Evolutionary conservation across 2,797 vertebrate genomes (phyloP), one percentile per base, ranked within the genome.

Genomic region (Pantherophis alleghaniensis): DNA sequence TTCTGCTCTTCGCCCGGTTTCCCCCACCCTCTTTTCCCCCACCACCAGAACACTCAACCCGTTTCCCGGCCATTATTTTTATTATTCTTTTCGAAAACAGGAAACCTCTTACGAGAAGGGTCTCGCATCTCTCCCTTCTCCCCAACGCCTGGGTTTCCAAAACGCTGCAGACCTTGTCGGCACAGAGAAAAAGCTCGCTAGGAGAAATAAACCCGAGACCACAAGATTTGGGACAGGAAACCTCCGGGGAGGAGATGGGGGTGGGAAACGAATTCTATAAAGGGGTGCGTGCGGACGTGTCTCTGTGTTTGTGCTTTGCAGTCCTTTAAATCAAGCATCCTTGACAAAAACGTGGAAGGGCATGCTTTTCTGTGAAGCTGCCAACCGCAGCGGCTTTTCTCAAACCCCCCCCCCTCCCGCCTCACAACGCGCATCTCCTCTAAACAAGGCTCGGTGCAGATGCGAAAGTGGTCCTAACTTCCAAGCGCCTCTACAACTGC

Each of bases 91-190:
- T 79, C 10, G 20, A 47, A 83, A 83, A 22, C 20, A 12, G 20
- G 4, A 89, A 53, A n/a, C 6, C 53, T 61, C 57, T 13, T 7
- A 32, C 51, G 28, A 92, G 11, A 69, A 69, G 5, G n/a, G 63
- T 32, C 26, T 74, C 13, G 3, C 59, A 7, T 66, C 63, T 83
- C 90, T 55, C 91, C 28, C 0, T 66, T 7, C 56, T 37, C 90
- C n/a, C 2, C 6, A 28, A 28, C 2, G 26, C 1, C 1, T 0
- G 90, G 61, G 6, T 91, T 86, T 61, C 60, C 74, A 91, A 94
- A 93, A 93, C 74, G 69, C 95, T 95, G 96, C 96, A 96, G 97
- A 95, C 92, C 87, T 94, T 91, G 94, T 93, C 89, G 93, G 93
- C 89, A 91, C 14, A 92, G 89, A 90, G 95, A 90, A 66, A 92